phyloP scores from a whole-genome alignment of 1,140 invertebrate species.

The Nasonia giraulti region DNA sequence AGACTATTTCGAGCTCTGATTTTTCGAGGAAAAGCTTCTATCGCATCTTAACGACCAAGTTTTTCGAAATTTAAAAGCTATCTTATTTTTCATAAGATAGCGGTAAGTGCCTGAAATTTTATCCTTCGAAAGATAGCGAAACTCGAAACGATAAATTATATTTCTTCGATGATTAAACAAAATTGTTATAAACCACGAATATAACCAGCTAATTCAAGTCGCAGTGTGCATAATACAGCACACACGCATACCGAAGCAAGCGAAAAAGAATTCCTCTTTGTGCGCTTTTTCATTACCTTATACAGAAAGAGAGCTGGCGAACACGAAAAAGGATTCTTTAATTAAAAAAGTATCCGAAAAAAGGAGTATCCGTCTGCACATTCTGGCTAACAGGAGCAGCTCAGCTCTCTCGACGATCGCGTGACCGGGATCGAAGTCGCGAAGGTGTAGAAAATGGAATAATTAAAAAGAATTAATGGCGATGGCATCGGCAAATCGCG shows the following conservation, averaged over 20 bases:
- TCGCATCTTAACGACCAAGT: background rate
- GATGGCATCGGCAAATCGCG: constrained; percentile 45
- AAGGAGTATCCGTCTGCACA: constrained; percentile 23
- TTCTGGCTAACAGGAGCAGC: background rate
- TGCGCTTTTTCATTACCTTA: constrained; percentile 42
- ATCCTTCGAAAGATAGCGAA: background rate
- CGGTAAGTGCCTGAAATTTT: background rate
- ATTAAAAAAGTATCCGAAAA: constrained; percentile 48
- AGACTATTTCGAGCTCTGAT: background rate
- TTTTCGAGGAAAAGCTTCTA: background rate
- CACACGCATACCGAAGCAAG: background rate
- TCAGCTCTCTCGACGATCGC: constrained; percentile 21
- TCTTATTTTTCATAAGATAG: background rate
- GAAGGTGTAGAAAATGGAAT: constrained; percentile 47
- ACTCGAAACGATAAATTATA: background rate
- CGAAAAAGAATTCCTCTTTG: constrained; percentile 18
- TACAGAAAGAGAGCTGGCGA: background rate
- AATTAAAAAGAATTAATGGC: constrained; percentile 54
- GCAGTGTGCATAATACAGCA: background rate
- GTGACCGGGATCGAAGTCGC: constrained; percentile 44
- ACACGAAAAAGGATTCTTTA: constrained; percentile 42
- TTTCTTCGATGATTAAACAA: too few species aligned
- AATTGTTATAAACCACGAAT: too few species aligned
- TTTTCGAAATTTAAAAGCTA: background rate
- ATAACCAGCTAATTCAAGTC: background rate